These are phyloP conservation scores for Daphoenositta chrysoptera DNA, from an alignment of 2,113 vertebrate species.

Conservation along the genomic window DNA sequence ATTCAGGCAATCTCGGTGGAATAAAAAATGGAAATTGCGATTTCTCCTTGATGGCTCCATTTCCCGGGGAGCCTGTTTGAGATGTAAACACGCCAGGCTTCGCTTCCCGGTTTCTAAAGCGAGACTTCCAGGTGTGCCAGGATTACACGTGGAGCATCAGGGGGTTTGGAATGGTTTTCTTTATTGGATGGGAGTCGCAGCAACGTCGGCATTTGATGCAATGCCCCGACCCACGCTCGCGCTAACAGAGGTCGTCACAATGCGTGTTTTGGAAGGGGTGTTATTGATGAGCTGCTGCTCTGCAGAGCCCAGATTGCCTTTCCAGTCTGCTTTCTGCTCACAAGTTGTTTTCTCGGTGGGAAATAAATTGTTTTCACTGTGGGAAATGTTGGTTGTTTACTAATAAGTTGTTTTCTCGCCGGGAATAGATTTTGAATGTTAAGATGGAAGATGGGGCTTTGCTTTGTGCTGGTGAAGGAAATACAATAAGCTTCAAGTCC, in stretches of 20 bases:
- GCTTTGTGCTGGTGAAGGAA: neutral
- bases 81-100: neutral
- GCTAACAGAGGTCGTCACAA: neutral
- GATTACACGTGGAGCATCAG: neutral
- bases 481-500: neutral
- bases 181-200: neutral
- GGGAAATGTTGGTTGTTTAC: conserved; percentile 63
- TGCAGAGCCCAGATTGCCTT: conserved; percentile 31
- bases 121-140: neutral
- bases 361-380: conserved; percentile 69
- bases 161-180: neutral
- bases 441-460: neutral
- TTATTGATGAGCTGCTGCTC: conserved; percentile 58
- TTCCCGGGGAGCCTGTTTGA: neutral
- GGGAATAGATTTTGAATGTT: conserved; percentile 11
- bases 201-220: neutral
- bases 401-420: conserved; percentile 64
- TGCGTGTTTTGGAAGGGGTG: conserved; percentile 27
- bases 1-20: neutral
- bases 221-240: neutral
- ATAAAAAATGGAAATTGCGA: neutral
- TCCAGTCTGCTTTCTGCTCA: conserved; percentile 45
- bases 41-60: conserved; percentile 18
- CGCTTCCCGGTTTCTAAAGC: neutral
- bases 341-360: conserved; percentile 51